phyloP scores from a whole-genome alignment of 2,888 invertebrate genomes.

The Lagria hirta region DNA sequence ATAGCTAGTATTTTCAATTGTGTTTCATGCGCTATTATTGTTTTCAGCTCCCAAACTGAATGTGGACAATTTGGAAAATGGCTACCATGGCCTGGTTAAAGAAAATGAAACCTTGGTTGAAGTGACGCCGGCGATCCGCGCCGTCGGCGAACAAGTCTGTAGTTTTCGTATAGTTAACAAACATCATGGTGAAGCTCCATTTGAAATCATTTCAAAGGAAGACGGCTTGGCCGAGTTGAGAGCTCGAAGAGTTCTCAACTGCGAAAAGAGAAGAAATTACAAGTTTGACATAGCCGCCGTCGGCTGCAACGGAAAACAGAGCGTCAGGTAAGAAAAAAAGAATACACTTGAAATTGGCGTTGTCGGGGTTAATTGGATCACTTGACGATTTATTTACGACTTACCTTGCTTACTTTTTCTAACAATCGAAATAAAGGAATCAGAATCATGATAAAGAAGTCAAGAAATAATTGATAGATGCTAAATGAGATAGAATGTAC shows the following conservation, averaged over 20 bases:
- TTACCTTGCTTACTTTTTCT: too few species aligned
- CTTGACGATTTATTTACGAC: too few species aligned
- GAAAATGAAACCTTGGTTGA: conserved; percentile 92
- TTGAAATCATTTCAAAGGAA: conserved; percentile 56
- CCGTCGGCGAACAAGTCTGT: conserved; percentile 66
- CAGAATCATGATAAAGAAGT: too few species aligned
- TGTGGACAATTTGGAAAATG: conserved; percentile 78
- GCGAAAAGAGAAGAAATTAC: conserved; percentile 91
- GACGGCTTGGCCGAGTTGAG: conserved; percentile 81
- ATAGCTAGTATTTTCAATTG: neutral
- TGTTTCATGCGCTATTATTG: conserved; percentile 29
- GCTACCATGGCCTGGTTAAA: conserved; percentile 89
- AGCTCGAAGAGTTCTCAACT: conserved; percentile 83
- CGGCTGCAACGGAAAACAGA: conserved; percentile 82
- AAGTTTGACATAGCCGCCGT: conserved; percentile 95
- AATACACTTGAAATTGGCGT: too few species aligned
- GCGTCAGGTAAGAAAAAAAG: conserved; percentile 48
- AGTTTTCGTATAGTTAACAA: conserved; percentile 88
- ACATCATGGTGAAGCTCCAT: conserved; percentile 92
- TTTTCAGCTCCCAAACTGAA: conserved; percentile 71
- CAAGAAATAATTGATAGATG: too few species aligned
- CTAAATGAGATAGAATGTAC: too few species aligned
- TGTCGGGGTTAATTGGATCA: too few species aligned
- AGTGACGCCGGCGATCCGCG: conserved; percentile 88
- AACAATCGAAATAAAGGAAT: too few species aligned